Evolutionary conservation across 2,797 vertebrate genomes (phyloP), one percentile per base, ranked within the genome.

Genomic region (Gouania willdenowi): DNA sequence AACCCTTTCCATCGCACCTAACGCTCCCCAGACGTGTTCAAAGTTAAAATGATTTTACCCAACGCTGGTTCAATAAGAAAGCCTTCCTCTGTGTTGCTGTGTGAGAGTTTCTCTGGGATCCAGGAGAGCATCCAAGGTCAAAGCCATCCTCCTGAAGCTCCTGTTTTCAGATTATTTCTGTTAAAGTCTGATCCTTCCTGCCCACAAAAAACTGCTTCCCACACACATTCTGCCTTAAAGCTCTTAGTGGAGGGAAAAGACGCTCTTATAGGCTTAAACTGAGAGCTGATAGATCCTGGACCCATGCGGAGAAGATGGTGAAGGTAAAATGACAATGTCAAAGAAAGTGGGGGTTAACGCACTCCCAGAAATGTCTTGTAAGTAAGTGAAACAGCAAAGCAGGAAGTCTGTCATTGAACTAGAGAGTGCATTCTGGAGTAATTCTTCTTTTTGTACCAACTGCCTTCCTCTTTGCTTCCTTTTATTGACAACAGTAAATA

Each of bases 201-300:
- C 17, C 18, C 14, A n/a, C 10, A 51, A 65, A 73, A 83, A 82
- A 81, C 38, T 71, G 81, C 81, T 66, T 70, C 71, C 74, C 54
- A 35, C 56, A 74, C 81, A 82, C 66, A 75, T 81, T 79, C 56
- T 46, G 60, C 57, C 68, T 71, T 78, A 78, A 85, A 84, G 77
- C 82, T 82, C 70, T 75, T 66, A 75, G 56, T 75, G 62, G 54
- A 69, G 62, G 69, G 42, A 48, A 54, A 69, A 73, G 75, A 79
- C 54, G 66, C 66, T 77, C 71, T 76, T 71, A 76, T 75, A 70
- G 75, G 72, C 77, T 84, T 77, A 83, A 68, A 77, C 64, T 37
- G 48, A 26, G 52, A 39, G 66, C 58, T 70, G 79, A 74, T 66
- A 76, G 79, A 71, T 68, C 51, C 40, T 2, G 32, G 61, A 79